Base-by-base conservation (phyloP, 2,797 vertebrate genomes). In the Carduelis carduelis region DNA sequence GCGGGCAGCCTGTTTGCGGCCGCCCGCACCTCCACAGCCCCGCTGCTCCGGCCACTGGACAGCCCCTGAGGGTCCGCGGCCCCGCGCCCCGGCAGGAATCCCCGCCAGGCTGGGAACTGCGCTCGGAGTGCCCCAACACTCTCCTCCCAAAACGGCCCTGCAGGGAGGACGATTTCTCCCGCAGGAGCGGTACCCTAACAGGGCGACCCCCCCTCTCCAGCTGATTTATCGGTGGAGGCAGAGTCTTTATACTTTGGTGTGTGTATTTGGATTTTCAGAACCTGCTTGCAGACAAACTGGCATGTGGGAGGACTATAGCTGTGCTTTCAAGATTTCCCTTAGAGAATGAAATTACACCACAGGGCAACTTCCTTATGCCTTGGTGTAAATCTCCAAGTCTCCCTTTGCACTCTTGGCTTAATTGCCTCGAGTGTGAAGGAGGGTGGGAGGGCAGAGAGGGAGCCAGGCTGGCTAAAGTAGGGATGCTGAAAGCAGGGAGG, bases 361-460 rank as follows among this genome's bases (percentile, higher is more conserved):
- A 10, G 60, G 66, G 32, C 24, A 39, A 55, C 66, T 78, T 37
- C 1, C 3, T 53, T 28, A 28, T 43, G 5, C 24, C 23, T 43
- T 3, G 14, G 21, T 65, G 37, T 37, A 55, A 66, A 43, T 74
- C 52, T 85, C 28, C 32, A 47, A 76, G 70, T 69, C 35, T 88
- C 30, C 22, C 17, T n/a, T 41, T 19, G 41, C 8, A 5, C 68
- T 89, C 71, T 71, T 61, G 19, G 52, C 37, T 81, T 44, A 60
- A 75, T 26, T 77, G 12, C 13, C 43, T 23, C 2, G 9, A 59
- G 53, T 3, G 32, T 4, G 39, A 47, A 43, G 39, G 37, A 43
- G 0, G 1, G 26, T 0, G 1, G 20, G 46, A 49, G 56, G 56
- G 28, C 55, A 49, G 52, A 9, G 34, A 14, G 23, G 60, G 26